phyloP scores from a whole-genome alignment of 1,140 invertebrate species.

The Papilio polyxenes region DNA sequence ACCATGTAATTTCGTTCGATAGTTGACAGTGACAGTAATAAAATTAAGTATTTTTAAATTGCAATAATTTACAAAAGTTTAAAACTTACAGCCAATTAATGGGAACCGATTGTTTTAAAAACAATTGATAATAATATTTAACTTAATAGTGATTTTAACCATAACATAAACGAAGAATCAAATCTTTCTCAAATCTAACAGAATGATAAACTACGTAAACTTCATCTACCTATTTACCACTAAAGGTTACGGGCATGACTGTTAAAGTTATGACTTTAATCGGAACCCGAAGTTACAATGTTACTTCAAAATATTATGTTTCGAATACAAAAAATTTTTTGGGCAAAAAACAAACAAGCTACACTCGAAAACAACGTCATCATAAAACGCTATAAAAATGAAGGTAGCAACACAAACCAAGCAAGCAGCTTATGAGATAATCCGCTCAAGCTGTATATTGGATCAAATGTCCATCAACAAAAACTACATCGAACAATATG shows the following conservation, averaged over 20 bases:
- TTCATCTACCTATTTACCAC: background rate
- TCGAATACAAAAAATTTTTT: background rate
- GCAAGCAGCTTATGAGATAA: conserved; percentile 7
- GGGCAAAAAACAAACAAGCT: background rate
- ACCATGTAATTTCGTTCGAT: background rate
- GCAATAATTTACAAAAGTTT: background rate
- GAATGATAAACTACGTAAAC: too few relatives aligned
- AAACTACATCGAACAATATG: background rate
- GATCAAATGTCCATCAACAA: background rate
- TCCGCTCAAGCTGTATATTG: background rate
- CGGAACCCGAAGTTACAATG: background rate
- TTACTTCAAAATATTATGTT: background rate
- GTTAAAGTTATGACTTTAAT: background rate
- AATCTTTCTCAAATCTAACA: too few relatives aligned
- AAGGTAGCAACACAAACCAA: background rate
- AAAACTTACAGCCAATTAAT: background rate
- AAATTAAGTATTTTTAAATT: background rate
- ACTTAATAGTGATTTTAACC: background rate
- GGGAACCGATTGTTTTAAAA: background rate
- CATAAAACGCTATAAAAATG: conserved; percentile 15
- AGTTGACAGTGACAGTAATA: background rate
- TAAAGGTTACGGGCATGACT: background rate
- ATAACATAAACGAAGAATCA: too few relatives aligned
- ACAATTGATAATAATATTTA: background rate
- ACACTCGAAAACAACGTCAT: conserved; percentile 12